Base-by-base conservation (phyloP, 2,113 vertebrate genomes). In the Perognathus longimembris region DNA sequence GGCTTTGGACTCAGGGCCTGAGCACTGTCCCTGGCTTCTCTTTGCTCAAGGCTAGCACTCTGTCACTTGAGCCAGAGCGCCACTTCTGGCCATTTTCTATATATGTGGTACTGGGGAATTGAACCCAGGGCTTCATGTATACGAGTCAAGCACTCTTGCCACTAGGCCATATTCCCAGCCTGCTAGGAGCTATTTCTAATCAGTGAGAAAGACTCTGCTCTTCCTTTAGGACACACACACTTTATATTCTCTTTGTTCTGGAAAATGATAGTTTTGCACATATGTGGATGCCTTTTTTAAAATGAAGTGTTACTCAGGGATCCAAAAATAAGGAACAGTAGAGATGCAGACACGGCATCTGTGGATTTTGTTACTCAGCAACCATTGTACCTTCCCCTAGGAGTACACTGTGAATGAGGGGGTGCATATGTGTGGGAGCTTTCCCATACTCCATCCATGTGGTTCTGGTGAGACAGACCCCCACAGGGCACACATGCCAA, bases 111-210 rank as follows among this genome's bases (percentile, higher is more conserved):
- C n/a, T n/a, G n/a, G n/a, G n/a, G n/a, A n/a, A n/a, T n/a, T n/a
- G n/a, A n/a, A n/a, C n/a, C n/a, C n/a, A n/a, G n/a, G n/a, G n/a
- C n/a, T n/a, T n/a, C n/a, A n/a, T n/a, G n/a, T n/a, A n/a, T n/a
- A n/a, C n/a, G n/a, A n/a, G n/a, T n/a, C n/a, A n/a, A n/a, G n/a
- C n/a, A n/a, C n/a, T n/a, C n/a, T n/a, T n/a, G n/a, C n/a, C n/a
- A n/a, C n/a, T n/a, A n/a, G n/a, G n/a, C n/a, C n/a, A n/a, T n/a
- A n/a, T n/a, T n/a, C n/a, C n/a, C n/a, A n/a, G n/a, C n/a, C n/a
- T n/a, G 42, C 82, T 74, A 36, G 15, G 26, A 91, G 36, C 76
- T 92, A 61, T 90, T 92, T 90, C 67, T 75, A 89, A 42, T 17
- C 85, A 34, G 73, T 40, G 42, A 66, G 74, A 73, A 83, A 70